phyloP scores from a whole-genome alignment of 2,888 invertebrate species.

The Acronicta psi region DNA sequence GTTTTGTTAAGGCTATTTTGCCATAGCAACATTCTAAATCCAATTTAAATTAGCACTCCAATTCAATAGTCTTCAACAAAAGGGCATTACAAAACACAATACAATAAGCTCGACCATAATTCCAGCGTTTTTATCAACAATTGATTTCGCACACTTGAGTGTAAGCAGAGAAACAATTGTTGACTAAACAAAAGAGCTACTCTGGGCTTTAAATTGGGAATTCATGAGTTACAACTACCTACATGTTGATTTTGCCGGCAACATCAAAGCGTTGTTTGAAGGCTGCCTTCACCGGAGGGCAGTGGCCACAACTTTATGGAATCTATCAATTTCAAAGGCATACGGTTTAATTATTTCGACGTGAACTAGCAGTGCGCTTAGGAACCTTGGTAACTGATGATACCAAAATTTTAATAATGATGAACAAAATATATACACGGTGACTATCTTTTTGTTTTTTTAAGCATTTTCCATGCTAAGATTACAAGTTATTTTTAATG shows the following conservation, averaged over 20 bases:
- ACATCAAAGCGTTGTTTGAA: conserved; percentile 53
- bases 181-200: conserved; percentile 44
- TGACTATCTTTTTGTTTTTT: too few relatives aligned
- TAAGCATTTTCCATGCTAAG: too few relatives aligned
- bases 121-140: conserved; percentile 32
- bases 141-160: conserved; percentile 34
- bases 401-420: not conserved
- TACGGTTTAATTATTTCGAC: conserved; percentile 33
- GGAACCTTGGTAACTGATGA: not conserved
- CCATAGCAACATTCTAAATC: conserved; percentile 21
- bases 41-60: conserved; percentile 43
- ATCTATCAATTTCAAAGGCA: conserved; percentile 49
- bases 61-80: conserved; percentile 25
- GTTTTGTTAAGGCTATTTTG: not conserved
- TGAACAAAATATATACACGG: not conserved
- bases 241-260: conserved; percentile 51
- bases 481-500: too few relatives aligned
- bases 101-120: conserved; percentile 20
- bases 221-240: conserved; percentile 44
- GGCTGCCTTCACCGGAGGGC: conserved; percentile 20
- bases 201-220: conserved; percentile 46
- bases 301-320: conserved; percentile 44
- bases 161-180: conserved; percentile 38
- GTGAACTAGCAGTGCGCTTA: conserved; percentile 12
- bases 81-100: conserved; percentile 18